Percentiles rank a stretch among this genome's conserved stretches.
phyloP scores from a whole-genome alignment of 2,888 invertebrate species.

The Encarsia formosa region DNA sequence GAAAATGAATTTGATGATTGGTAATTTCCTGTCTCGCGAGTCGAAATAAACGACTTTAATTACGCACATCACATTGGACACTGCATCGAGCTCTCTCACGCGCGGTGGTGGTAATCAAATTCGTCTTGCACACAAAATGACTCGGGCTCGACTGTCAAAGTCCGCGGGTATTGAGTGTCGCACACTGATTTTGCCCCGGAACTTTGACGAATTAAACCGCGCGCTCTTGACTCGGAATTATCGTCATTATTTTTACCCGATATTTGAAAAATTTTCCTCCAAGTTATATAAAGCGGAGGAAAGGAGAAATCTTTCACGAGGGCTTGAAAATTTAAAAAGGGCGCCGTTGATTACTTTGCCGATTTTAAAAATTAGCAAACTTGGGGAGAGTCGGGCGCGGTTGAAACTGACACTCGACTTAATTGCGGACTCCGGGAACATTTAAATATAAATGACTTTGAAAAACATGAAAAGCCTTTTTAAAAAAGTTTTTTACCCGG shows the following conservation, averaged over 20 bases:
- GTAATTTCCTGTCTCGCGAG: slow-evolving; percentile 16
- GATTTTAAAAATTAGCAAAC: slow-evolving; percentile 7
- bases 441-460: slow-evolving; percentile 22
- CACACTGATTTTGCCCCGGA: not conserved
- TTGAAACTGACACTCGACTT: not conserved
- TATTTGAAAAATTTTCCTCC: too few relatives aligned
- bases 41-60: slow-evolving; percentile 15
- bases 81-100: too few relatives aligned
- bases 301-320: too few relatives aligned
- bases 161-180: slow-evolving; percentile 10
- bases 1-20: slow-evolving; percentile 14
- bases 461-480: slow-evolving; percentile 18
- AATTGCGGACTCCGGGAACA: slow-evolving; percentile 12
- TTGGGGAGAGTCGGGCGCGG: slow-evolving; percentile 1
- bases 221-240: too few relatives aligned
- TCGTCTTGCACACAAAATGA: slow-evolving; percentile 16
- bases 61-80: slow-evolving; percentile 6
- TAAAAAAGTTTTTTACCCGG: not conserved
- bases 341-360: too few relatives aligned
- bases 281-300: too few relatives aligned
- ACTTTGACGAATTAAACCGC: too few relatives aligned
- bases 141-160: slow-evolving; percentile 11
- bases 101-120: slow-evolving; percentile 24
- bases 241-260: too few relatives aligned
- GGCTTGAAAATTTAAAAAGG: too few relatives aligned